phyloP scores from a whole-genome alignment of 2,797 vertebrate genomes.

The Holocentrus rufus region DNA sequence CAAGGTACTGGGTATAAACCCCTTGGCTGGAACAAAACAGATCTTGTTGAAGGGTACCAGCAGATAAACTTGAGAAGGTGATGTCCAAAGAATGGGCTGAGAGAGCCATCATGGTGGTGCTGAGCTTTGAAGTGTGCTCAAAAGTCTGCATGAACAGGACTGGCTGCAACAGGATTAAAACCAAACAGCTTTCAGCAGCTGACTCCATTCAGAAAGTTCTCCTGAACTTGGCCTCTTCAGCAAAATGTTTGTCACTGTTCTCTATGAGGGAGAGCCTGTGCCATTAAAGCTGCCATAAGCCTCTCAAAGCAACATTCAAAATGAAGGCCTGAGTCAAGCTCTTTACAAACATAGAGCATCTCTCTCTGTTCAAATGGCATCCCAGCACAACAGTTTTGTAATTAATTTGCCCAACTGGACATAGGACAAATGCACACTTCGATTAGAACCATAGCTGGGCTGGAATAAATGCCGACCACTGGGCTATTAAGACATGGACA shows the following conservation, averaged over 20 bases:
- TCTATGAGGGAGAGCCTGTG: constrained; percentile 27
- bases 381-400: constrained; percentile 42
- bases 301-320: constrained; percentile 65
- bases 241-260: constrained; percentile 63
- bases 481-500: constrained; percentile 34
- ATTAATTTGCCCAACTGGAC: constrained; percentile 52
- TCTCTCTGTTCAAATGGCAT: constrained; percentile 48
- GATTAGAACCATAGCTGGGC: constrained; percentile 55
- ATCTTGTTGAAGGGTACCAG: constrained; percentile 58
- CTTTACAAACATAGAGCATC: constrained; percentile 56
- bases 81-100: constrained; percentile 69
- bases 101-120: constrained; percentile 59
- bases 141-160: constrained; percentile 65
- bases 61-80: constrained; percentile 74
- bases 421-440: constrained; percentile 51
- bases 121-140: constrained; percentile 77
- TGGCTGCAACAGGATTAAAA: constrained; percentile 73
- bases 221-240: constrained; percentile 66
- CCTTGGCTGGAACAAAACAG: constrained; percentile 75
- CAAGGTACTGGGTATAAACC: constrained; percentile 68
- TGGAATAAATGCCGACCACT: constrained; percentile 51
- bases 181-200: constrained; percentile 71
- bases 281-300: constrained; percentile 62
- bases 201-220: constrained; percentile 68
- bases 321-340: constrained; percentile 62